A percentile compares a stretch with the other conserved stretches of the same genome.
Conservation (phyloP, 23 tunicate species). For the Trididemnum miniatum region DNA sequence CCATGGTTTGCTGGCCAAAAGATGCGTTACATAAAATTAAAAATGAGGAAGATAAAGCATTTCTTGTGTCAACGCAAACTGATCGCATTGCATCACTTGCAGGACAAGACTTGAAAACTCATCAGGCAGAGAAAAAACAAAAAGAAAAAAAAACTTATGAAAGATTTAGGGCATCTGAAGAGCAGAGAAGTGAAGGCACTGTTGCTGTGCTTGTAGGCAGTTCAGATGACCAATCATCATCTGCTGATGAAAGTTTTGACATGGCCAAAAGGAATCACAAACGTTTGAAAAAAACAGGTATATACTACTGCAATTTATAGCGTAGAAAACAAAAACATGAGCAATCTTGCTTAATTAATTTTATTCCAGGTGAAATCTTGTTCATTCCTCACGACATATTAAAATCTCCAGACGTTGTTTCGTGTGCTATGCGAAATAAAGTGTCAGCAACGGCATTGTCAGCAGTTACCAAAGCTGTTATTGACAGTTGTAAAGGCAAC, state of each 20-base stretch:
- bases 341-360: no score
- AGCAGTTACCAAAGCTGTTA: no score
- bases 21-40: not conserved
- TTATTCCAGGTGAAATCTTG: no score
- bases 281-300: no score
- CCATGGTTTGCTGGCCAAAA: not conserved
- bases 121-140: not conserved
- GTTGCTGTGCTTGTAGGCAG: not conserved
- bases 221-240: not conserved
- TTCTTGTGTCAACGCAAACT: not conserved
- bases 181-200: not conserved
- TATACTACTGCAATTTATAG: no score
- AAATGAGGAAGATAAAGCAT: not conserved
- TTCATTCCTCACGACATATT: no score
- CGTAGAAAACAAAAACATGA: no score
- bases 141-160: not conserved
- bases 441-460: no score
- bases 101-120: not conserved
- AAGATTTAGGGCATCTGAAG: not conserved
- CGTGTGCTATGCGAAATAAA: no score
- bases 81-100: not conserved
- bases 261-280: not conserved
- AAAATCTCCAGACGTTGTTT: no score
- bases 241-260: not conserved
- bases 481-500: no score